phyloP scores from a whole-genome alignment of 2,113 vertebrate genomes.

The Corythoichthys intestinalis region DNA sequence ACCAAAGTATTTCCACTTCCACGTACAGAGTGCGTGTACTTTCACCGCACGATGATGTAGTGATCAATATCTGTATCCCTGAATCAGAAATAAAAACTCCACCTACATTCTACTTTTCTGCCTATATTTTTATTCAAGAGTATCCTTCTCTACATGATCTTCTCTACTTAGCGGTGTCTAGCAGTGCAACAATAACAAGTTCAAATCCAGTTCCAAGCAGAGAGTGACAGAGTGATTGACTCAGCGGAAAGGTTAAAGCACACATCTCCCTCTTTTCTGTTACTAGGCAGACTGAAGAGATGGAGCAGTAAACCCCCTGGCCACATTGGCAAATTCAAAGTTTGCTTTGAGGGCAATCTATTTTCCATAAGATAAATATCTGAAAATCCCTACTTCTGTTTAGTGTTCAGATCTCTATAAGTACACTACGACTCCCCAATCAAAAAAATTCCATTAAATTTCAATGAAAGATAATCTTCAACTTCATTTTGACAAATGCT shows the following conservation, averaged over 20 bases:
- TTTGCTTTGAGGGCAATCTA: slow-evolving; percentile 42
- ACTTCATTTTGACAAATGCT: too few relatives aligned
- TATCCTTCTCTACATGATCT: slow-evolving; percentile 9
- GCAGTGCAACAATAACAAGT: slow-evolving; percentile 14
- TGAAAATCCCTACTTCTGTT: slow-evolving; percentile 16
- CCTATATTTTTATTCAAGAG: slow-evolving; percentile 1
- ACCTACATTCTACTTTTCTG: slow-evolving; percentile 2
- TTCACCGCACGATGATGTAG: too few relatives aligned
- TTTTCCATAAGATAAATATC: slow-evolving; percentile 31
- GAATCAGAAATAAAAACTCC: neutral
- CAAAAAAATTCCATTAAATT: neutral
- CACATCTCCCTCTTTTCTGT: slow-evolving; percentile 56
- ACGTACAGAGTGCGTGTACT: too few relatives aligned
- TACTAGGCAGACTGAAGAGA: slow-evolving; percentile 68
- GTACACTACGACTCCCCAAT: neutral
- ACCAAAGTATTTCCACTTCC: too few relatives aligned
- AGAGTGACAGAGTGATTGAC: slow-evolving; percentile 42
- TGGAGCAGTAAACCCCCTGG: slow-evolving; percentile 38
- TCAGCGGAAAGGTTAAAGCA: slow-evolving; percentile 62
- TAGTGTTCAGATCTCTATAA: neutral
- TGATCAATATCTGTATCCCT: neutral
- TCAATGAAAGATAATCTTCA: too few relatives aligned
- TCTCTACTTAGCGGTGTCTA: slow-evolving; percentile 5
- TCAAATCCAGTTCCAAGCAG: slow-evolving; percentile 22
- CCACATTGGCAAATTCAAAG: slow-evolving; percentile 50